phyloP scores from a whole-genome alignment of 2,797 vertebrate species.

The Allobates femoralis region DNA sequence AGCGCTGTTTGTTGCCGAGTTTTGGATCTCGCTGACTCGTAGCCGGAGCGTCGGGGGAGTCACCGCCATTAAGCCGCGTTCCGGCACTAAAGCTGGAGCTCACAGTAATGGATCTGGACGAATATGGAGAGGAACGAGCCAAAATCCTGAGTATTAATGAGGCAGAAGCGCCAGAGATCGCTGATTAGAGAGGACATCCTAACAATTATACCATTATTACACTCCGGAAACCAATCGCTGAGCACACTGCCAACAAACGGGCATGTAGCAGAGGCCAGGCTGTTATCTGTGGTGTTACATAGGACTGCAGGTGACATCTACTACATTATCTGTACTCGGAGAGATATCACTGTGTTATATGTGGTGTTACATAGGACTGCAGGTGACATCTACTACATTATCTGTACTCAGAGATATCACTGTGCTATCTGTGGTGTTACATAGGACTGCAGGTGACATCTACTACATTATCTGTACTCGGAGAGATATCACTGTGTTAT shows the following conservation, averaged over 20 bases:
- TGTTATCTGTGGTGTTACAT: background rate
- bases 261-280: background rate
- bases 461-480: background rate
- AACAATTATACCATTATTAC: slow-evolving; percentile 53
- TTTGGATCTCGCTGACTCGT: background rate
- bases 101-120: slow-evolving; percentile 35
- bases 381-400: background rate
- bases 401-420: too few species aligned
- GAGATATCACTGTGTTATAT: background rate
- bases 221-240: background rate
- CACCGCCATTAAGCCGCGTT: slow-evolving; percentile 5
- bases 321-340: background rate
- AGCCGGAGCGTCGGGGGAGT: background rate
- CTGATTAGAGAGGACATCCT: slow-evolving; percentile 39
- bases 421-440: background rate
- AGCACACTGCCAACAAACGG: background rate
- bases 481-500: too few species aligned
- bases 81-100: slow-evolving; percentile 30
- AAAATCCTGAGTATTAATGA: slow-evolving; percentile 54
- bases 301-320: background rate
- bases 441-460: background rate
- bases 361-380: background rate
- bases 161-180: slow-evolving; percentile 37
- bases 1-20: background rate
- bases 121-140: background rate